Evolutionary conservation across 2,113 vertebrate genomes (phyloP).

Genomic region (Spermophilus dauricus): DNA sequence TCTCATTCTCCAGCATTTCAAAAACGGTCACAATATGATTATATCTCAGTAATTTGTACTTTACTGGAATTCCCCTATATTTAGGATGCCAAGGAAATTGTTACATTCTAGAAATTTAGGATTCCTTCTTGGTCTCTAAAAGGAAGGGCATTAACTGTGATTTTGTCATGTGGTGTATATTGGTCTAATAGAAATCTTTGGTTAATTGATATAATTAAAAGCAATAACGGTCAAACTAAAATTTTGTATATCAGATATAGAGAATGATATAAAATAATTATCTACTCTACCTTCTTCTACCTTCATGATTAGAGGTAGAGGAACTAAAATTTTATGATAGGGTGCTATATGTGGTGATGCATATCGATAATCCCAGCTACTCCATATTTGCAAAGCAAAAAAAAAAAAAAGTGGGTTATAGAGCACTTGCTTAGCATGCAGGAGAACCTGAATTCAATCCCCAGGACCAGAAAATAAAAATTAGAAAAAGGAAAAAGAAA

Average conservation of each 20-base stretch:
- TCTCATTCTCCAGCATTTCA: neutral
- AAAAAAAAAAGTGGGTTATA: too few species aligned
- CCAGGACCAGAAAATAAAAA: too few species aligned
- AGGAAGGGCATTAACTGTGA: neutral
- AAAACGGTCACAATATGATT: neutral
- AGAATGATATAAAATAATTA: neutral
- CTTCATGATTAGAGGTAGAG: neutral
- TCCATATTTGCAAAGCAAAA: too few species aligned
- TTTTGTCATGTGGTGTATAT: neutral
- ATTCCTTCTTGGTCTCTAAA: neutral
- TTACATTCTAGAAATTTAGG: constrained; percentile 2
- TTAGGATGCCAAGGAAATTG: neutral
- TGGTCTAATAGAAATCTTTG: neutral
- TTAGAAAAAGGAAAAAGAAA: too few species aligned
- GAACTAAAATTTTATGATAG: constrained; percentile 23
- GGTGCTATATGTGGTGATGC: too few species aligned
- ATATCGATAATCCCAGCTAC: too few species aligned
- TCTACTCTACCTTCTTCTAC: neutral
- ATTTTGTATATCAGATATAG: neutral
- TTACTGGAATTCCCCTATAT: neutral
- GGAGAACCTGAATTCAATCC: too few species aligned
- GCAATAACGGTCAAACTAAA: constrained; percentile 32
- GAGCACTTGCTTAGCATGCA: too few species aligned
- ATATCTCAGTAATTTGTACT: neutral
- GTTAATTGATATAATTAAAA: constrained; percentile 33